Evolutionary conservation across 2,888 invertebrate species (phyloP).

Genomic region (Drosophila monieri): DNA sequence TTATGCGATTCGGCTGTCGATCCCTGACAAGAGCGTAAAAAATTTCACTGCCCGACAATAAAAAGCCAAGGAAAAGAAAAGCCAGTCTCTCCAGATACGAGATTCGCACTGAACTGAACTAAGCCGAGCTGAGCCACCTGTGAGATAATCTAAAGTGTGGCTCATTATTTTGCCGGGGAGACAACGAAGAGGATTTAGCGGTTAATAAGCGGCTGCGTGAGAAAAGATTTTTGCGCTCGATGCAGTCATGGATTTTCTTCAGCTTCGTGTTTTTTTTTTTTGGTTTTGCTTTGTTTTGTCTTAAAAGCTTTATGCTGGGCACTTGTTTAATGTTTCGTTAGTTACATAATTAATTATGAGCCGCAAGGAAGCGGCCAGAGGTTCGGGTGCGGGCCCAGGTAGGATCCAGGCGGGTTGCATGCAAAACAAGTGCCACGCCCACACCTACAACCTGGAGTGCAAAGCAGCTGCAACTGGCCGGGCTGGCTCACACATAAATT

Average conservation of each 20-base stretch:
- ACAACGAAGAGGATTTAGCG: constrained; percentile 38
- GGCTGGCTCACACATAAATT: constrained; percentile 70
- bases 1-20: constrained; percentile 39
- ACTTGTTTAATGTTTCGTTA: constrained; percentile 48
- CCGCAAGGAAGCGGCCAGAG: constrained; percentile 9
- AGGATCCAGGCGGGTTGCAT: constrained; percentile 44
- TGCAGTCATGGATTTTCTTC: constrained; percentile 13
- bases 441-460: constrained; percentile 35
- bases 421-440: constrained; percentile 70
- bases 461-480: neutral
- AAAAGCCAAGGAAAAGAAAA: constrained; percentile 18
- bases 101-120: constrained; percentile 18
- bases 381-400: neutral
- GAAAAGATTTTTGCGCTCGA: constrained; percentile 51
- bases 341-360: constrained; percentile 75
- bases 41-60: constrained; percentile 35
- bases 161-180: constrained; percentile 67
- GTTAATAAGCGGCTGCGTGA: constrained; percentile 72
- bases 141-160: constrained; percentile 68
- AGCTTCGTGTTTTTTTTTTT: constrained; percentile 2
- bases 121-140: constrained; percentile 32
- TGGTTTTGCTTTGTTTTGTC: constrained; percentile 15
- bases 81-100: constrained; percentile 14
- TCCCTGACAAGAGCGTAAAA: constrained; percentile 24
- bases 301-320: constrained; percentile 12